A percentile compares a stretch with the other conserved stretches of the same genome.
These are phyloP conservation scores for Amblyjoppa fuscipennis DNA, from an alignment of 2,888 invertebrate species.

Conservation along the genomic window DNA sequence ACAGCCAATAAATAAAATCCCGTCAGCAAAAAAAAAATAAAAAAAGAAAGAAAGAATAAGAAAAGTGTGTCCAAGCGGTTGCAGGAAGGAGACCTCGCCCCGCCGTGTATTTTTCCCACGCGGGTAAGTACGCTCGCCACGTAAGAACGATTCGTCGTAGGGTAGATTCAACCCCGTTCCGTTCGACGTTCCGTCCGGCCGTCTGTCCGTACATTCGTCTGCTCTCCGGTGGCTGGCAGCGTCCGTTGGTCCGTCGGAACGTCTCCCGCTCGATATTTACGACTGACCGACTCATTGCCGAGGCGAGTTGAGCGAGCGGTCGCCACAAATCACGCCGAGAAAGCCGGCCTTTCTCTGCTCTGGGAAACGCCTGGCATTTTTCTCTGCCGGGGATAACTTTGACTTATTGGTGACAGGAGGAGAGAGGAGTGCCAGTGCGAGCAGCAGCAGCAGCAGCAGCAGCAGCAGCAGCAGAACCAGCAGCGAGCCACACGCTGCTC, in stretches of 20 bases:
- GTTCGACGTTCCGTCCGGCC: conserved; percentile 61
- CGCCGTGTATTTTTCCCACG: conserved; percentile 5
- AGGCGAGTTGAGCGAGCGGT: conserved; percentile 84
- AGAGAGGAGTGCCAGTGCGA: conserved; percentile 67
- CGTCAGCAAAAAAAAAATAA: neutral
- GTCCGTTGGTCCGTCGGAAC: conserved; percentile 76
- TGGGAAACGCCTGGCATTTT: conserved; percentile 85
- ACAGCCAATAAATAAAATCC: neutral
- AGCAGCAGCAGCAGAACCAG: conserved; percentile 5
- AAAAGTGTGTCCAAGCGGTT: conserved; percentile 2
- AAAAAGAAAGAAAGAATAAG: neutral
- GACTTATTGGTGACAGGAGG: conserved; percentile 84
- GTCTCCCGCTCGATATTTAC: conserved; percentile 82
- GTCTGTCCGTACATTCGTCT: conserved; percentile 64
- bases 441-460: conserved; percentile 23
- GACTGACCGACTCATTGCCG: conserved; percentile 85
- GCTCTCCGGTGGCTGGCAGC: conserved; percentile 58
- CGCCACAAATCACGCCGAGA: conserved; percentile 84
- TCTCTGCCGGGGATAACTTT: conserved; percentile 85
- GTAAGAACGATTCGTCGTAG: conserved; percentile 71
- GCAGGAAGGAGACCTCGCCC: conserved; percentile 22
- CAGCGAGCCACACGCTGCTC: conserved; percentile 33
- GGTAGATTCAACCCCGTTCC: conserved; percentile 66
- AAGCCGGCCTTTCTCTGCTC: conserved; percentile 84
- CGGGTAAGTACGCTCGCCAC: conserved; percentile 37